A percentile compares a stretch with the other conserved stretches of the same genome.
These are phyloP conservation scores for Amphiprion percula DNA, from an alignment of 2,113 vertebrate species.

Conservation along the genomic window DNA sequence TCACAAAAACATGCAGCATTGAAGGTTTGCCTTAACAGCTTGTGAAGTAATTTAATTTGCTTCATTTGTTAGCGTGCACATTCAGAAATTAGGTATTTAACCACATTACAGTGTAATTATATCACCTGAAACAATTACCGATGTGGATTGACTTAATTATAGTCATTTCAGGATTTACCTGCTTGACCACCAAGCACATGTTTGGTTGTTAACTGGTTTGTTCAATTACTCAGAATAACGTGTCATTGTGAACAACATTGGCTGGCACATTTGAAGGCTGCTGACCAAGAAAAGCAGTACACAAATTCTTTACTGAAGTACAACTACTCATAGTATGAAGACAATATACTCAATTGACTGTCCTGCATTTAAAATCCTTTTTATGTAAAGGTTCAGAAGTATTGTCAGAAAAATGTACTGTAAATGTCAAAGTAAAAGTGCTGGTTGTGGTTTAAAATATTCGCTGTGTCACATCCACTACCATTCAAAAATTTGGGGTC, in stretches of 20 bases:
- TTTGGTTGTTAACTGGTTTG: slow-evolving; percentile 9
- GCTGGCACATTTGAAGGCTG: not conserved
- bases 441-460: no score
- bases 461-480: no score
- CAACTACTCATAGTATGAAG: not conserved
- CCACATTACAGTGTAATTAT: slow-evolving; percentile 51
- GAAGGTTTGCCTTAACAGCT: slow-evolving; percentile 21
- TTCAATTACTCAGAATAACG: slow-evolving; percentile 7
- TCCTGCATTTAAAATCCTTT: no score
- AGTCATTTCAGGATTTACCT: slow-evolving; percentile 54
- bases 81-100: slow-evolving; percentile 42
- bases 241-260: slow-evolving; percentile 10
- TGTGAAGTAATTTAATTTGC: slow-evolving; percentile 40
- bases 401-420: no score
- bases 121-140: slow-evolving; percentile 63
- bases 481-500: no score
- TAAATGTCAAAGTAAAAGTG: no score
- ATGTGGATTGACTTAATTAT: slow-evolving; percentile 38
- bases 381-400: no score
- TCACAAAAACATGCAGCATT: slow-evolving; percentile 34
- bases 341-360: no score
- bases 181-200: slow-evolving; percentile 30
- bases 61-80: slow-evolving; percentile 37
- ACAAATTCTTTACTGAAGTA: not conserved
- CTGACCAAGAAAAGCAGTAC: not conserved